Evolutionary conservation across 2,888 invertebrate genomes (phyloP).

Genomic region (Microplitis manilae): DNA sequence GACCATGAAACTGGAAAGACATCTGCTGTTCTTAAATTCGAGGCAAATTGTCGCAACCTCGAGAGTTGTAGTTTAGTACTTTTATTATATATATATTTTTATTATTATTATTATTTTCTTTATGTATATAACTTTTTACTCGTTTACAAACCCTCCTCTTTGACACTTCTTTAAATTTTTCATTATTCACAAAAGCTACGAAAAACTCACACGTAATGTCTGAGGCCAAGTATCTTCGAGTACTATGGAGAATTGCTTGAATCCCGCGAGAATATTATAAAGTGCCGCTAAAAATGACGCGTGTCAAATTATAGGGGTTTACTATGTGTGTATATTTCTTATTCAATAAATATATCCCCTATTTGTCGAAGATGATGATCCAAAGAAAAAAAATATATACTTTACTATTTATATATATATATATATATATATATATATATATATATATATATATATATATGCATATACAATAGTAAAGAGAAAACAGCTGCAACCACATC

Average conservation of each 20-base stretch:
- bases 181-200: slow-evolving; percentile 15
- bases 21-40: slow-evolving; percentile 49
- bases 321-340: slow-evolving; percentile 32
- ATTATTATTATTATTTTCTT: slow-evolving; percentile 17
- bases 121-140: slow-evolving; percentile 24
- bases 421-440: too few species aligned
- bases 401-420: background rate
- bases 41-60: slow-evolving; percentile 39
- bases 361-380: slow-evolving; percentile 39
- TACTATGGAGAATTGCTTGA: slow-evolving; percentile 31
- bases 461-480: background rate
- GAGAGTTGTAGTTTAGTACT: slow-evolving; percentile 26
- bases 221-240: slow-evolving; percentile 24
- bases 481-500: slow-evolving; percentile 42
- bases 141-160: background rate
- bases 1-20: slow-evolving; percentile 47
- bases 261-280: slow-evolving; percentile 29
- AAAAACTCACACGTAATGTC: slow-evolving; percentile 26
- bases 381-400: background rate
- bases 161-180: slow-evolving; percentile 20
- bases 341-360: slow-evolving; percentile 5
- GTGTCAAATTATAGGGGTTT: slow-evolving; percentile 51
- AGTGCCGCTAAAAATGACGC: slow-evolving; percentile 39
- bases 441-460: background rate
- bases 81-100: background rate